These are phyloP conservation scores for Pipistrellus kuhlii DNA, from an alignment of 2,797 vertebrate genomes.

Conservation along the genomic window DNA sequence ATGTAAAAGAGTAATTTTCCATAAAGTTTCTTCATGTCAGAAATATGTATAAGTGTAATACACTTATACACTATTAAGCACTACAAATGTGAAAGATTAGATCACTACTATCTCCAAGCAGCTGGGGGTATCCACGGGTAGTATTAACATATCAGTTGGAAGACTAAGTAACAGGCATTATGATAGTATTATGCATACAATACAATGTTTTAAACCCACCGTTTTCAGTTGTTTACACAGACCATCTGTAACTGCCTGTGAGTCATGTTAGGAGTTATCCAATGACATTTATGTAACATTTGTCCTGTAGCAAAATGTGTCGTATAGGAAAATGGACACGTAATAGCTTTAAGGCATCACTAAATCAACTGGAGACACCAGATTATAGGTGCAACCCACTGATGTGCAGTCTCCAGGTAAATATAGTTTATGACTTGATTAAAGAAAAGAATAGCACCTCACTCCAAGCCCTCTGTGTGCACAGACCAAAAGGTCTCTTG, in stretches of 20 bases:
- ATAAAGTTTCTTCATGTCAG: background rate
- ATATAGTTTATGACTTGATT: background rate
- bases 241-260: slow-evolving; percentile 66
- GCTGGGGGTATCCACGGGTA: slow-evolving; percentile 10
- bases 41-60: background rate
- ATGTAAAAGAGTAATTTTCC: background rate
- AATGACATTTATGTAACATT: slow-evolving; percentile 67
- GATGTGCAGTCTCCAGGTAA: background rate
- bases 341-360: slow-evolving; percentile 55
- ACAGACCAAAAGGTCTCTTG: slow-evolving; percentile 29
- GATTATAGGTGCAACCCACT: background rate
- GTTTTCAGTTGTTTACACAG: slow-evolving; percentile 65
- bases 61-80: background rate
- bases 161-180: slow-evolving; percentile 30
- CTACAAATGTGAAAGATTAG: background rate
- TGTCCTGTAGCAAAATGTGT: slow-evolving; percentile 59
- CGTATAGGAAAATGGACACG: slow-evolving; percentile 44
- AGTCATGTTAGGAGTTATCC: slow-evolving; percentile 51
- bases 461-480: background rate
- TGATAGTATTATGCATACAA: slow-evolving; percentile 23
- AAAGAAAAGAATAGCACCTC: background rate
- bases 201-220: slow-evolving; percentile 44
- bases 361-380: slow-evolving; percentile 50
- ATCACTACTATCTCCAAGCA: background rate
- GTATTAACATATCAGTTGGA: slow-evolving; percentile 32